phyloP scores from a whole-genome alignment of 2,797 vertebrate genomes.

The Meda fulgida region DNA sequence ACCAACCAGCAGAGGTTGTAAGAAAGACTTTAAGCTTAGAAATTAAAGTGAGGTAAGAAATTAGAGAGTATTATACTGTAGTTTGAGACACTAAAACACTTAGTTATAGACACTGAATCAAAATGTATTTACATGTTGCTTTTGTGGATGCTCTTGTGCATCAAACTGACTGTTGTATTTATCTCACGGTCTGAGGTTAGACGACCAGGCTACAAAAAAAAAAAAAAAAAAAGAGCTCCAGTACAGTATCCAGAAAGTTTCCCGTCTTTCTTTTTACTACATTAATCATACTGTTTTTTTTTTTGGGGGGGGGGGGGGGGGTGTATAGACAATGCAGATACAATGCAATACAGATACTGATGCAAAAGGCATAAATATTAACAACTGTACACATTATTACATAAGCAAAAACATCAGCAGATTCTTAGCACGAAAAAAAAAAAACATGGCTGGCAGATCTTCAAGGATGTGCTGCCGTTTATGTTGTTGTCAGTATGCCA shows the following conservation, averaged over 20 bases:
- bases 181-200: not conserved
- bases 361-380: not conserved
- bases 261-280: not conserved
- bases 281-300: no score
- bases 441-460: not conserved
- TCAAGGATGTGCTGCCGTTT: not conserved
- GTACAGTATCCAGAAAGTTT: not conserved
- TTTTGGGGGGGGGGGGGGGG: no score
- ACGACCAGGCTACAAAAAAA: not conserved
- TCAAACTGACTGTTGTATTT: not conserved
- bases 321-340: no score
- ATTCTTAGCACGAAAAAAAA: conserved; percentile 13
- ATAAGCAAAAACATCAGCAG: conserved; percentile 21
- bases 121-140: conserved; percentile 6
- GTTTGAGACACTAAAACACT: not conserved
- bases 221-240: not conserved
- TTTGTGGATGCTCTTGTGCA: not conserved
- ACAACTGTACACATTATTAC: conserved; percentile 5
- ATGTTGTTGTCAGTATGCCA: not conserved
- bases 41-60: not conserved
- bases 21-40: not conserved
- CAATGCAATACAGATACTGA: not conserved
- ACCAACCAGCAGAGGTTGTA: not conserved
- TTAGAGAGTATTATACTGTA: not conserved
- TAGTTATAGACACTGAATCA: not conserved